Conservation (phyloP, 2,888 invertebrate species). For the Mythimna impura region DNA sequence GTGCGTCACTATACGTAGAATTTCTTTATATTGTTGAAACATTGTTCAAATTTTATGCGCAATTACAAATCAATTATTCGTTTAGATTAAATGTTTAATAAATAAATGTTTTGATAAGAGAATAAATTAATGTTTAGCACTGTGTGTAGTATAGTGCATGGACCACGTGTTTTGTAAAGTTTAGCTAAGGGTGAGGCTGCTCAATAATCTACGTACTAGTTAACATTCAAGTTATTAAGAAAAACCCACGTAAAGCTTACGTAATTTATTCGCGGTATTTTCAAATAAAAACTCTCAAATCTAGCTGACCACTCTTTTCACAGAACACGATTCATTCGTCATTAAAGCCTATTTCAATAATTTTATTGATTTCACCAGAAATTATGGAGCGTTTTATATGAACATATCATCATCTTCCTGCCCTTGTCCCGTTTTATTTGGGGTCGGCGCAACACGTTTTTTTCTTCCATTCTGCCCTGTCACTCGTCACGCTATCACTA, state of each 20-base stretch:
- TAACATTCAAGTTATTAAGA: conserved; percentile 1
- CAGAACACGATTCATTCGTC: conserved; percentile 15
- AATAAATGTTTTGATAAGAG: conserved; percentile 18
- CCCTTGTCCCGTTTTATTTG: too few species aligned
- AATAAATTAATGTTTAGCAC: conserved; percentile 17
- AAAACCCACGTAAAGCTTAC: conserved; percentile 21
- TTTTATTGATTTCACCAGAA: conserved; percentile 14
- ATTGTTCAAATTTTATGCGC: conserved; percentile 41
- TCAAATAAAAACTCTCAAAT: background rate
- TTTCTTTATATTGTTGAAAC: conserved; percentile 39
- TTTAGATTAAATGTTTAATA: conserved; percentile 24
- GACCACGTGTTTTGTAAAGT: conserved; percentile 16
- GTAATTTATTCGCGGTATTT: conserved; percentile 19
- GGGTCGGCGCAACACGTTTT: too few species aligned
- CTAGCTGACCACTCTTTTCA: background rate
- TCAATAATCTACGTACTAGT: conserved; percentile 7
- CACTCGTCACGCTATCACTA: too few species aligned
- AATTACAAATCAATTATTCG: conserved; percentile 32
- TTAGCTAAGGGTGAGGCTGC: background rate
- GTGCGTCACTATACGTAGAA: conserved; percentile 52
- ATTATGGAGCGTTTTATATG: conserved; percentile 9
- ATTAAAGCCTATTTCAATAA: conserved; percentile 4
- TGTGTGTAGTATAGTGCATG: conserved; percentile 11
- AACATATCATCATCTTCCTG: too few species aligned
- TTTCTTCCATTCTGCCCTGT: too few species aligned